Percentiles rank a stretch among this genome's conserved stretches.
Evolutionary conservation across 2,797 vertebrate species (phyloP).

Genomic region (Bradypus variegatus): DNA sequence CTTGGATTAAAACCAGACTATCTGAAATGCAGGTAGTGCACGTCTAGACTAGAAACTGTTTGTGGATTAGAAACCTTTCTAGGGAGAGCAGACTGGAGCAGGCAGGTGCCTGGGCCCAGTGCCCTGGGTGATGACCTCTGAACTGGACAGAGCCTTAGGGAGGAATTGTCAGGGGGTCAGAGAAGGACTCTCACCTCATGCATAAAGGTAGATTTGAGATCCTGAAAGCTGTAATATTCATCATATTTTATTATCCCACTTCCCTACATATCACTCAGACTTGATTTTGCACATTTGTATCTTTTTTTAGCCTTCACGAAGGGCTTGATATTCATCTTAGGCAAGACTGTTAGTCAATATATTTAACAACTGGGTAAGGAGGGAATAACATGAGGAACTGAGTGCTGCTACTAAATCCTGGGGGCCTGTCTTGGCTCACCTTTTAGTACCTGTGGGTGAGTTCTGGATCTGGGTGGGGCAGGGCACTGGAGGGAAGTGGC

Average conservation of each 20-base stretch:
- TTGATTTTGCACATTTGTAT: not conserved
- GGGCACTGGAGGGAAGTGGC: not conserved
- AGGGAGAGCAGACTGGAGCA: not conserved
- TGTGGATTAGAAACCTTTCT: not conserved
- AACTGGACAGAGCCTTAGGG: not conserved
- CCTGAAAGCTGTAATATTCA: not conserved
- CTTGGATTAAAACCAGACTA: constrained; percentile 21
- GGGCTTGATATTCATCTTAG: not conserved
- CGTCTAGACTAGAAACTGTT: not conserved
- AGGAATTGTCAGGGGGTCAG: not conserved
- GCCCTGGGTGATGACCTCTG: not conserved
- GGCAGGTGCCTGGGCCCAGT: not conserved
- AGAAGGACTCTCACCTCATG: not conserved
- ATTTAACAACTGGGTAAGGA: not conserved
- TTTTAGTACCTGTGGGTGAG: not conserved
- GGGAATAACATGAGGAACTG: not conserved
- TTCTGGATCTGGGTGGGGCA: not conserved
- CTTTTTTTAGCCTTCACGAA: not conserved
- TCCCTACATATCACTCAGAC: not conserved
- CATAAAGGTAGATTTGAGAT: not conserved
- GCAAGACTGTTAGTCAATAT: not conserved
- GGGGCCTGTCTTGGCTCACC: not conserved
- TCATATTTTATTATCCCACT: not conserved
- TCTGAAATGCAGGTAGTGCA: constrained; percentile 19
- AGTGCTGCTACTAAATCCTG: not conserved